Base-by-base conservation (phyloP, 37 sponge, comb jelly and placozoan species). In the Amphimedon queenslandica region DNA sequence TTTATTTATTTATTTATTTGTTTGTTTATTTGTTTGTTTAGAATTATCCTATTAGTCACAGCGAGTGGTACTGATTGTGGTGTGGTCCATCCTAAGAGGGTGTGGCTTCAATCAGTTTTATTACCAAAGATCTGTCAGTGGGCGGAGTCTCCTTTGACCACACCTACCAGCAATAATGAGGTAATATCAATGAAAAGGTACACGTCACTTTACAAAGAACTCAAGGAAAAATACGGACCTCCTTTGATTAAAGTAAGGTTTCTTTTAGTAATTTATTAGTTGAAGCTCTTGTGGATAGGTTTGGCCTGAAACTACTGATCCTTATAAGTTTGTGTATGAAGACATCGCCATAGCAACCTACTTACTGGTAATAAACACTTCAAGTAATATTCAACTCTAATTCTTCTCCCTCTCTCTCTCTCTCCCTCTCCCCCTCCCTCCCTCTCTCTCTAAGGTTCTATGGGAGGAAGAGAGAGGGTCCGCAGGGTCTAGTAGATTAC, bases 341-440 rank as follows among this genome's bases (percentile, higher is more conserved):
- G 95, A 95, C 67, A 81, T 94, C 34, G 90, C 92, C 53, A 97
- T 97, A 53, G 99, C 99, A 57, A 71, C 94, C 3, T 97, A 97
- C 58, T 81, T 97, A 16, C 69, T 97, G 67, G 92, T 92, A 27
- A n/a, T n/a, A n/a, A n/a, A n/a, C n/a, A n/a, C n/a, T n/a, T n/a
- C n/a, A n/a, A n/a, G n/a, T n/a, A n/a, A n/a, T n/a, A n/a, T n/a
- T n/a, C n/a, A n/a, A 72, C 2, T 3, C 20, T 69, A 31, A 33
- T 37, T n/a, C 20, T 70, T 37, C 35, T 76, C 11, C 2, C 5
- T 73, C 27, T 42, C 20, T 70, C 10, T 37, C 11, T 31, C 37
- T 10, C n/a, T 5, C 24, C 67, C 27, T 66, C 32, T 8, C 3
- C 33, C n/a, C 16, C 16, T 16, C 66, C 29, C 8, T 53, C 30